Conservation (phyloP, 2,113 vertebrate species). For the Etheostoma spectabile region DNA sequence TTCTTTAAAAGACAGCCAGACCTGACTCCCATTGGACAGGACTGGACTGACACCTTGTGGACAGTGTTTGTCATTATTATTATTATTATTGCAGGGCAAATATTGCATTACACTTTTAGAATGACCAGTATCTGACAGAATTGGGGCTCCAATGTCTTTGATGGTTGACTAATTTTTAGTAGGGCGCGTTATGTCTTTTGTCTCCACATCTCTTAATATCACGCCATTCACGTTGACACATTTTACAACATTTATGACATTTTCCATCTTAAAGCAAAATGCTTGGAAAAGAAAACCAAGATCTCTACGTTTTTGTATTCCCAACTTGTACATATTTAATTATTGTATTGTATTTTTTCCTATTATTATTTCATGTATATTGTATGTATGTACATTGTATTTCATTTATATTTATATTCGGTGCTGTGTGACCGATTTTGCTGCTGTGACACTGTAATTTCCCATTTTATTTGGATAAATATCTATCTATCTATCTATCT, state of each 20-base stretch:
- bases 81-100: not conserved
- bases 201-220: no score
- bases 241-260: accelerated
- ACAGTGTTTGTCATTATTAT: not conserved
- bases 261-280: not conserved
- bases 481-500: no score
- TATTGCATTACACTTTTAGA: not conserved
- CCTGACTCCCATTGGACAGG: not conserved
- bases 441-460: no score
- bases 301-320: no score
- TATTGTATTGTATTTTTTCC: no score
- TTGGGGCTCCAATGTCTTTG: not conserved
- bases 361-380: no score
- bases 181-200: not conserved
- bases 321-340: no score
- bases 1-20: slow-evolving; percentile 14
- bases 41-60: slow-evolving; percentile 71
- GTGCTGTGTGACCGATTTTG: no score
- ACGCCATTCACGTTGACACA: not conserved
- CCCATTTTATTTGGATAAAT: no score
- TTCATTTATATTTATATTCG: no score
- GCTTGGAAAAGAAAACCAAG: no score
- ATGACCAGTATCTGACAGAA: not conserved
- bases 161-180: not conserved
- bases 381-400: no score